These are phyloP conservation scores for Boloria euphrosyne DNA, from an alignment of 2,888 invertebrate genomes.

Conservation along the genomic window DNA sequence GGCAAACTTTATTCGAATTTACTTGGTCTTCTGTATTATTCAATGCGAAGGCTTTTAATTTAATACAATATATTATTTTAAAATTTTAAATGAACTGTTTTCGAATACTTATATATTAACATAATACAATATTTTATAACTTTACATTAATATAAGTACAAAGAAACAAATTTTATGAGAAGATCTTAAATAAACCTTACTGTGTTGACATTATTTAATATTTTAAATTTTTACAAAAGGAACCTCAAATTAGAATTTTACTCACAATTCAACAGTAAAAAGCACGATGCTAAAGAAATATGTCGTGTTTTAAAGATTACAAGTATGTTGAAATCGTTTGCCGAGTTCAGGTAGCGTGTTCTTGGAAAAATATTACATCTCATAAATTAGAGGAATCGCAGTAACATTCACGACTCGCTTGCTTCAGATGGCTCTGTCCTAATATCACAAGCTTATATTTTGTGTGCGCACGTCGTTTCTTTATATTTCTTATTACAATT, in stretches of 20 bases:
- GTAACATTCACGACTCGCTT: slow-evolving; percentile 27
- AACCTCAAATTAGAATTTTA: too few relatives aligned
- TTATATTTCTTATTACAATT: slow-evolving; percentile 2
- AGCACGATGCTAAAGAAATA: slow-evolving; percentile 13
- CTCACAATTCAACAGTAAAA: background rate
- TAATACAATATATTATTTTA: slow-evolving; percentile 27
- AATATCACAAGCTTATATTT: slow-evolving; percentile 21
- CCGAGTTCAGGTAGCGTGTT: slow-evolving; percentile 36
- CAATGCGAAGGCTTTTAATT: slow-evolving; percentile 45
- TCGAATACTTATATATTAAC: background rate
- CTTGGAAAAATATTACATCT: slow-evolving; percentile 33
- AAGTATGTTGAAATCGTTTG: slow-evolving; percentile 34
- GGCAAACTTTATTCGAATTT: slow-evolving; percentile 61
- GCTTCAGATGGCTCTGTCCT: slow-evolving; percentile 24
- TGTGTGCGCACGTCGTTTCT: slow-evolving; percentile 1
- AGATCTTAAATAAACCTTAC: too few relatives aligned
- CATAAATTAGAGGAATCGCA: slow-evolving; percentile 31
- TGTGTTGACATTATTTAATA: too few relatives aligned
- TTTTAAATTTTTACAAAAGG: too few relatives aligned
- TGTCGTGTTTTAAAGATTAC: slow-evolving; percentile 31
- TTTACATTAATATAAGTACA: too few relatives aligned
- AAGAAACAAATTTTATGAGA: too few relatives aligned
- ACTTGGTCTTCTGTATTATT: slow-evolving; percentile 54
- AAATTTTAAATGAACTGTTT: slow-evolving; percentile 7
- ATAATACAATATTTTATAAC: background rate